Conservation (phyloP, 1,140 invertebrate species). For the Drosophila teissieri region DNA sequence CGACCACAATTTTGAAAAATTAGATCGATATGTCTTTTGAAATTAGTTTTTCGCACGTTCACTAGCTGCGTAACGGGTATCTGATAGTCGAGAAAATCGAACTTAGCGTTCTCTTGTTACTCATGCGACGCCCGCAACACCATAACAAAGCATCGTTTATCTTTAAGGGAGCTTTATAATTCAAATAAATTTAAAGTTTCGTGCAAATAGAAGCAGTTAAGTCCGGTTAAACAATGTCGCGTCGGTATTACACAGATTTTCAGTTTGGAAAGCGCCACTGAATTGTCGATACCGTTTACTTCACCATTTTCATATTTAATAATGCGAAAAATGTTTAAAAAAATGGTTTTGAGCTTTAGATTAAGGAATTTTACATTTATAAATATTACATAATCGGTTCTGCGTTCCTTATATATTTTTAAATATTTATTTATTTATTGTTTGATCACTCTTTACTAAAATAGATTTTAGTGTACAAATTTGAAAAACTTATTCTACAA, state of each 20-base stretch:
- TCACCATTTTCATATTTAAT: background rate
- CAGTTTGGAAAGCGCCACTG: background rate
- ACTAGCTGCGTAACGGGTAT: too few relatives aligned
- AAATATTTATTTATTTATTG: background rate
- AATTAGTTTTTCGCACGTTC: too few relatives aligned
- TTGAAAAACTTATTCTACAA: background rate
- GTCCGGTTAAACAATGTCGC: constrained; percentile 6
- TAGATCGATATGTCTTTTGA: too few relatives aligned
- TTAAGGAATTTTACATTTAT: too few relatives aligned
- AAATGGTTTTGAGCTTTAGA: too few relatives aligned
- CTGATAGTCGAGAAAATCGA: too few relatives aligned
- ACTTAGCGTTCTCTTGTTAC: background rate
- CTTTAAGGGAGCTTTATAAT: constrained; percentile 5
- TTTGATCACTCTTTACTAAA: background rate
- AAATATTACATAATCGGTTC: too few relatives aligned
- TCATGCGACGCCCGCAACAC: constrained; percentile 2
- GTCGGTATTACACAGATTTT: background rate
- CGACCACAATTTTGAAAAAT: too few relatives aligned
- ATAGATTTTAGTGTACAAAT: background rate
- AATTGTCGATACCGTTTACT: background rate
- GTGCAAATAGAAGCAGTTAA: constrained; percentile 19
- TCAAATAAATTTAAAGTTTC: background rate
- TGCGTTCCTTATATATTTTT: too few relatives aligned
- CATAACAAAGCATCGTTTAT: constrained; percentile 8
- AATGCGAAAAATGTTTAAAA: too few relatives aligned